Conservation (phyloP, 2,888 invertebrate species). For the Choristoneura rosaceana region DNA sequence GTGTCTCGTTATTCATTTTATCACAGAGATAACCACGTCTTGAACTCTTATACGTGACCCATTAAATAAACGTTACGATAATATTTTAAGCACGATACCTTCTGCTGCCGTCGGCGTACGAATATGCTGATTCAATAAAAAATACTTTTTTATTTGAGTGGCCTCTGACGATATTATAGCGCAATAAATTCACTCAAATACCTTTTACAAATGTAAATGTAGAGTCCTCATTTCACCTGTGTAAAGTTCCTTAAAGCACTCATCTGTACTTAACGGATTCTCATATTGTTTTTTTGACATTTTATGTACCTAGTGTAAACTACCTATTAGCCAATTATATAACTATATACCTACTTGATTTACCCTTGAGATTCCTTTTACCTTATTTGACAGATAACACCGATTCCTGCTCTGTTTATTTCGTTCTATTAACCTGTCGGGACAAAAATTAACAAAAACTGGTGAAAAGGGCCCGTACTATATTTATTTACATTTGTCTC, state of each 20-base stretch:
- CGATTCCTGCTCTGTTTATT: too few relatives aligned
- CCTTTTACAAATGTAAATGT: neutral
- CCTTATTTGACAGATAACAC: too few relatives aligned
- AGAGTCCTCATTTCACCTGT: neutral
- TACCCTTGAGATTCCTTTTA: too few relatives aligned
- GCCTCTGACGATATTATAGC: constrained; percentile 31
- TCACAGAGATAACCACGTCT: constrained; percentile 19
- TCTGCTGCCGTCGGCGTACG: constrained; percentile 8
- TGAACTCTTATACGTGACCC: constrained; percentile 20
- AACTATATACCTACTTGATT: neutral
- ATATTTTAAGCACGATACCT: constrained; percentile 32
- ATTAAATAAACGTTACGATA: constrained; percentile 32
- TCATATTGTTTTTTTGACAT: neutral
- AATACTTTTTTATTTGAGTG: constrained; percentile 34
- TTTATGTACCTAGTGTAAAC: neutral
- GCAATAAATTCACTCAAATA: constrained; percentile 35
- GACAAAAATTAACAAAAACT: too few relatives aligned
- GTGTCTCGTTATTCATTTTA: constrained; percentile 10
- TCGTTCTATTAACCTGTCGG: too few relatives aligned
- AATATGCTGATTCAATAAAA: constrained; percentile 40
- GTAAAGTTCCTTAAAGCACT: neutral
- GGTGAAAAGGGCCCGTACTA: too few relatives aligned
- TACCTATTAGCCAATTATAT: neutral
- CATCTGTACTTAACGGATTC: neutral
- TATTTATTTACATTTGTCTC: too few relatives aligned